These are phyloP conservation scores for Chaenodraco wilsoni DNA, from an alignment of 2,797 vertebrate species.

Conservation along the genomic window DNA sequence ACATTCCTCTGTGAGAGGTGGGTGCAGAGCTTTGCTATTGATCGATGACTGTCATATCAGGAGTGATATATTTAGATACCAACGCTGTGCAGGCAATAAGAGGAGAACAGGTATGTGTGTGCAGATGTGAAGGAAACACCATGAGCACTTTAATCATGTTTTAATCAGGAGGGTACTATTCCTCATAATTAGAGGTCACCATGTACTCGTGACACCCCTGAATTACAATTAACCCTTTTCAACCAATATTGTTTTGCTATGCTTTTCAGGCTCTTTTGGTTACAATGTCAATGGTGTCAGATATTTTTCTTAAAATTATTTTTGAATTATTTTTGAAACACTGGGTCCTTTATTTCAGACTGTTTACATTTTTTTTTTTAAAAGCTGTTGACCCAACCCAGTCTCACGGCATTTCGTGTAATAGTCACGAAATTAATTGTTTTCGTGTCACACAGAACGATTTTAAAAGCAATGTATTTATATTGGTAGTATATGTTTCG, in stretches of 20 bases:
- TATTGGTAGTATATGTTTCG: too few relatives aligned
- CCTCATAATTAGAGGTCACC: not conserved
- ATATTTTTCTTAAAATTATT: not conserved
- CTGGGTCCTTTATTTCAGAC: too few relatives aligned
- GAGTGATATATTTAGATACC: constrained; percentile 17
- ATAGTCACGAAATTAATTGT: too few relatives aligned
- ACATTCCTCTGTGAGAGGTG: constrained; percentile 15
- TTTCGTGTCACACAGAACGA: too few relatives aligned
- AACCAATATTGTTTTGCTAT: not conserved
- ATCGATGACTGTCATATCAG: constrained; percentile 39
- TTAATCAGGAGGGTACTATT: not conserved
- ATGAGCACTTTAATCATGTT: not conserved
- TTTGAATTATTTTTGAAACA: not conserved
- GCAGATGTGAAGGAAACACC: not conserved
- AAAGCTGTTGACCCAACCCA: too few relatives aligned
- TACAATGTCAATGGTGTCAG: not conserved
- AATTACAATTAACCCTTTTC: not conserved
- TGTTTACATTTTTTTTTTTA: too few relatives aligned
- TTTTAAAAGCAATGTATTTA: too few relatives aligned
- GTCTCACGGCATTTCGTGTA: too few relatives aligned
- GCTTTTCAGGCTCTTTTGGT: not conserved
- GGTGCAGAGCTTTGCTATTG: constrained; percentile 29
- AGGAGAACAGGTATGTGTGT: not conserved
- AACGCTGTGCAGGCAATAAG: constrained; percentile 11
- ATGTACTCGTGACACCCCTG: not conserved